Conservation (phyloP, 2,113 vertebrate species). For the Protomyctophum bolini region DNA sequence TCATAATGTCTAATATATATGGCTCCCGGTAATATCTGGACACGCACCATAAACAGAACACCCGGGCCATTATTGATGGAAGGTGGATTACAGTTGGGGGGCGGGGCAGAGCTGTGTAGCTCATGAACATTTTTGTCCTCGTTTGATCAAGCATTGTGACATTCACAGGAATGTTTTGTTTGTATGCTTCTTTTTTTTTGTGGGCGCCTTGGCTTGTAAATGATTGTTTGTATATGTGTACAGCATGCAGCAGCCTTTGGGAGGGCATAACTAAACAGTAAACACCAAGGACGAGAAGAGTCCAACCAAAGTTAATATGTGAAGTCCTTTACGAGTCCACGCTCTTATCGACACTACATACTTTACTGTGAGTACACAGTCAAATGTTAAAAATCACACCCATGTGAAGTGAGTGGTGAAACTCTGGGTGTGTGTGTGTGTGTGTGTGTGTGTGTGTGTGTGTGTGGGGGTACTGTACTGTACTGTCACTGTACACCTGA, state of each 20-base stretch:
- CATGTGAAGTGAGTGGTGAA: no score
- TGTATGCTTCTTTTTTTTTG: neutral
- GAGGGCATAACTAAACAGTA: neutral
- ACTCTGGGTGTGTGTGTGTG: no score
- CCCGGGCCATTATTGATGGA: conserved; percentile 23
- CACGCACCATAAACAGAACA: conserved; percentile 25
- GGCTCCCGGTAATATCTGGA: conserved; percentile 26
- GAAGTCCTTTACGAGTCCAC: no score
- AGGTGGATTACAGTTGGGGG: conserved; percentile 19
- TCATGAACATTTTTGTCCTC: conserved; percentile 22
- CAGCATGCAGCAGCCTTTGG: conserved; percentile 26
- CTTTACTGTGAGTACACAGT: no score
- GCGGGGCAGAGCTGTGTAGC: conserved; percentile 5
- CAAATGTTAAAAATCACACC: no score
- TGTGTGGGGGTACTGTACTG: no score
- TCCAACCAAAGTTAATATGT: no score
- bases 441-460: no score
- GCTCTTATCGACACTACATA: no score
- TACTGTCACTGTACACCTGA: no score
- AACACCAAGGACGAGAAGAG: neutral
- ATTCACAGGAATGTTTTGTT: conserved; percentile 14
- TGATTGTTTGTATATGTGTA: conserved; percentile 29
- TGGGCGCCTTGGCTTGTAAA: neutral
- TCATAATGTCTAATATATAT: conserved; percentile 24
- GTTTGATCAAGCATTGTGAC: conserved; percentile 42